Evolutionary conservation across 2,797 vertebrate species (phyloP).

Genomic region (Hephaestus fuliginosus): DNA sequence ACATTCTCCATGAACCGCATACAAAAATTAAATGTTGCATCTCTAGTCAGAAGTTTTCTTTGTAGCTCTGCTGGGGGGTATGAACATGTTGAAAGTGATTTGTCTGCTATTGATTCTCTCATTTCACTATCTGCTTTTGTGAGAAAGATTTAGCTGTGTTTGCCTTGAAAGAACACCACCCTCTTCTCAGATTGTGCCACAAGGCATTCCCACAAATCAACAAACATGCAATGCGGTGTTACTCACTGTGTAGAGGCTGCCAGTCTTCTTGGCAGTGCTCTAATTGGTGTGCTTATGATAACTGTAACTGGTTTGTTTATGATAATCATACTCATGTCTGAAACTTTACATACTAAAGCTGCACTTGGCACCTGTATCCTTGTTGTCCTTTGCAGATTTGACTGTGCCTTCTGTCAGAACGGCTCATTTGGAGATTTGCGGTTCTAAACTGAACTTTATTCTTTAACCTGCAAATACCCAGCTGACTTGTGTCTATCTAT

Average conservation of each 20-base stretch:
- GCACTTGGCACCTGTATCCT: slow-evolving; percentile 22
- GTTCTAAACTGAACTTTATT: not conserved
- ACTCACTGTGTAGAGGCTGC: not conserved
- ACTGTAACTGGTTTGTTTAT: slow-evolving; percentile 7
- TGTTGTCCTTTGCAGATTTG: slow-evolving; percentile 17
- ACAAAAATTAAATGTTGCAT: not conserved
- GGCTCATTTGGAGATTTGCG: slow-evolving; percentile 2
- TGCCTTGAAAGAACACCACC: slow-evolving; percentile 27
- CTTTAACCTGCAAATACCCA: slow-evolving; percentile 24
- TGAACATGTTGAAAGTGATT: slow-evolving; percentile 23
- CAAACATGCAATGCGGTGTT: not conserved
- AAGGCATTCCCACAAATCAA: slow-evolving; percentile 35
- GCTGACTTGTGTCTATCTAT: slow-evolving; percentile 79
- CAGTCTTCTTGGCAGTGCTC: slow-evolving; percentile 9
- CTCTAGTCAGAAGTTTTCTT: slow-evolving; percentile 1
- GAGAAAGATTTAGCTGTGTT: slow-evolving; percentile 29
- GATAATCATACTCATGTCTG: not conserved
- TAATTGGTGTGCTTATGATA: not conserved
- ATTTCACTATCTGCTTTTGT: slow-evolving; percentile 48
- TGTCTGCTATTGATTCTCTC: slow-evolving; percentile 38
- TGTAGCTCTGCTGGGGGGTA: not conserved
- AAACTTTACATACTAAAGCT: slow-evolving; percentile 24
- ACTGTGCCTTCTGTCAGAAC: slow-evolving; percentile 7
- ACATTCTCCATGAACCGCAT: not conserved
- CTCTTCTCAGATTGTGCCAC: slow-evolving; percentile 46